Evolutionary conservation across 2,113 vertebrate species (phyloP), one percentile per base, ranked within the genome.

Genomic region (Piliocolobus tephrosceles): DNA sequence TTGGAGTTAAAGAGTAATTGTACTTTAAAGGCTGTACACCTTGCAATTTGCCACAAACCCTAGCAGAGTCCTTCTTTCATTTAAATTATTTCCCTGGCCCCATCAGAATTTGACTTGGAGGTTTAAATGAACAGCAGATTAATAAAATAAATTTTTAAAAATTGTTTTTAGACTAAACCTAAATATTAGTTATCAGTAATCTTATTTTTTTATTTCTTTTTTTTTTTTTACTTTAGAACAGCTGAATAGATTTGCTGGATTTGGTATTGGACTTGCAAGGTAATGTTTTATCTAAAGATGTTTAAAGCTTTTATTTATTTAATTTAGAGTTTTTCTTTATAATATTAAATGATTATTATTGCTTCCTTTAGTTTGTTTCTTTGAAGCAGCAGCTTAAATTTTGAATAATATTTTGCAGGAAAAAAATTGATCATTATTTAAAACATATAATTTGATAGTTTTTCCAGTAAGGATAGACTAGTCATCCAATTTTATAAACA

Each of bases 251-350:
- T 99, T 99, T 99, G 99, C 99, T 98, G 99, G 99, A 94, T 99
- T 99, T 98, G 99, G 99, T 66, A 99, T 99, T 98, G 99, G 99
- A 91, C 99, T 99, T 57, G 99, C 99, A 98, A 99, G 99, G 99
- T 99, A 99, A 98, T 91, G 6, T 94, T 97, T 57, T 96, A 13
- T 92, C 50, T 92, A 93, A 96, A 88, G 27, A 68, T 70, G 73
- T 94, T 43, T 87, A 47, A 79, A 85, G 17, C 95, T 91, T 70
- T 91, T 70, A 87, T 89, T 97, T 27, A 64, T 32, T 64, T 30
- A 64, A 64, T 64, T 68, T 91, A 82, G 70, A 85, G 35, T 88
- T 82, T 96, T 79, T 76, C 20, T 80, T 88, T 73, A 79, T 75
- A 64, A 68, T 88, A 43, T n/a, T 75, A 55, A 78, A 40, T 97